phyloP scores from a whole-genome alignment of 2,797 vertebrate species.

The Pagetopsis macropterus region DNA sequence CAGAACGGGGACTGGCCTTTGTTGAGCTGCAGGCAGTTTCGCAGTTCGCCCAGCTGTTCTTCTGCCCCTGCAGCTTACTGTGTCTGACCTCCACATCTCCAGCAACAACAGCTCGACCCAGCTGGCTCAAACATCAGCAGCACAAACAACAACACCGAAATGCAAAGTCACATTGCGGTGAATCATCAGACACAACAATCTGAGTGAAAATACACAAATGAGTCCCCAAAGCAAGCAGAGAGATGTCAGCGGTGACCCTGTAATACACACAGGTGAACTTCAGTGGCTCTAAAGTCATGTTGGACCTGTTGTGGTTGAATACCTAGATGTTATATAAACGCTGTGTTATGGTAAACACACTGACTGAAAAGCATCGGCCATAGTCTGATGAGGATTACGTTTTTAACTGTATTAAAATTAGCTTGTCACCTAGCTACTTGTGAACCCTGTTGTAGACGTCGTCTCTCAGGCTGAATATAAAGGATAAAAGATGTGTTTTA shows the following conservation, averaged over 20 bases:
- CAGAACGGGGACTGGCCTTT: constrained; percentile 46
- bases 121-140: constrained; percentile 64
- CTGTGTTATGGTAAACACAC: too few species aligned
- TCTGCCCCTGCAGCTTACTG: constrained; percentile 60
- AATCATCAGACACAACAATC: constrained; percentile 46
- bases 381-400: too few species aligned
- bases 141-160: constrained; percentile 41
- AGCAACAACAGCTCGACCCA: constrained; percentile 65
- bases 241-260: constrained; percentile 14
- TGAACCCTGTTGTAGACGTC: too few species aligned
- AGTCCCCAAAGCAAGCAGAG: constrained; percentile 27
- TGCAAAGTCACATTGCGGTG: constrained; percentile 52
- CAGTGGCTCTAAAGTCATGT: constrained; percentile 5
- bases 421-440: too few species aligned
- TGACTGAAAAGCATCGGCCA: too few species aligned
- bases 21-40: constrained; percentile 59
- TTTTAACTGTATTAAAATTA: too few species aligned
- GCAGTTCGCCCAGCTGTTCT: constrained; percentile 69
- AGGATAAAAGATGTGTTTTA: background rate
- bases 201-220: constrained; percentile 32
- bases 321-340: too few species aligned
- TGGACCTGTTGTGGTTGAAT: too few species aligned
- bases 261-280: constrained; percentile 15
- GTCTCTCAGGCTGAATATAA: too few species aligned
- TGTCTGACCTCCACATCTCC: constrained; percentile 70